phyloP scores from a whole-genome alignment of 2,888 invertebrate genomes.

The Lasioglossum villosulum region DNA sequence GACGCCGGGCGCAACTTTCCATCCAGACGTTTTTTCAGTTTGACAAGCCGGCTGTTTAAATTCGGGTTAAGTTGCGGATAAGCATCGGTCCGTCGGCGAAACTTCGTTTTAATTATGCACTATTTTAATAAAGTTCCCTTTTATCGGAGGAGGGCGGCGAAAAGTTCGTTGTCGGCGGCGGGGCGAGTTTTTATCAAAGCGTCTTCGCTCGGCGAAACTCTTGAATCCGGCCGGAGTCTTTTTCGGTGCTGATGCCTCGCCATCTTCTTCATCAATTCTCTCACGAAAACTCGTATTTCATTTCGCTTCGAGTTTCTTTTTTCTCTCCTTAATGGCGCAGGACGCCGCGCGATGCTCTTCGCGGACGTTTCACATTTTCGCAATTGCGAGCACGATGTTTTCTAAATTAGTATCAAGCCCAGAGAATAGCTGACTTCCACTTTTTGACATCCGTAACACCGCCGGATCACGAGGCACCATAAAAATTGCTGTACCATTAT shows the following conservation, averaged over 20 bases:
- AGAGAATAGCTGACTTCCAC: neutral
- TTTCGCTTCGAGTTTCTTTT: neutral
- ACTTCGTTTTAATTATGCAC: conserved; percentile 55
- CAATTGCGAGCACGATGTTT: neutral
- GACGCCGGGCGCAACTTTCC: conserved; percentile 36
- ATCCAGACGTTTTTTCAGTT: conserved; percentile 37
- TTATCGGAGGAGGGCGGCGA: conserved; percentile 26
- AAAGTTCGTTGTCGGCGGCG: conserved; percentile 26
- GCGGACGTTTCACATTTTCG: neutral
- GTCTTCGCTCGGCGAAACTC: conserved; percentile 40
- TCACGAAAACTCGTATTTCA: conserved; percentile 25
- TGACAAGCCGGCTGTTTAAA: conserved; percentile 56
- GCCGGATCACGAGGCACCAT: too few relatives aligned
- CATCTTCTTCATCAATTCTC: conserved; percentile 29
- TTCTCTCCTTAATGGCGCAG: neutral
- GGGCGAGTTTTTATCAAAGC: conserved; percentile 54
- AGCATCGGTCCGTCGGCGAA: conserved; percentile 40
- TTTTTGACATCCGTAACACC: too few relatives aligned
- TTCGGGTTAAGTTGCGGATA: conserved; percentile 54
- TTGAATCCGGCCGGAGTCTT: conserved; percentile 24
- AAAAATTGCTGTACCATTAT: too few relatives aligned
- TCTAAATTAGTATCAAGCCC: neutral
- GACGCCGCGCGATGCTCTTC: neutral
- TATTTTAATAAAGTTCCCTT: conserved; percentile 50
- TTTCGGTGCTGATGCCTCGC: conserved; percentile 18